Evolutionary conservation across 2,113 vertebrate genomes (phyloP).

Genomic region (Casuarius casuarius): DNA sequence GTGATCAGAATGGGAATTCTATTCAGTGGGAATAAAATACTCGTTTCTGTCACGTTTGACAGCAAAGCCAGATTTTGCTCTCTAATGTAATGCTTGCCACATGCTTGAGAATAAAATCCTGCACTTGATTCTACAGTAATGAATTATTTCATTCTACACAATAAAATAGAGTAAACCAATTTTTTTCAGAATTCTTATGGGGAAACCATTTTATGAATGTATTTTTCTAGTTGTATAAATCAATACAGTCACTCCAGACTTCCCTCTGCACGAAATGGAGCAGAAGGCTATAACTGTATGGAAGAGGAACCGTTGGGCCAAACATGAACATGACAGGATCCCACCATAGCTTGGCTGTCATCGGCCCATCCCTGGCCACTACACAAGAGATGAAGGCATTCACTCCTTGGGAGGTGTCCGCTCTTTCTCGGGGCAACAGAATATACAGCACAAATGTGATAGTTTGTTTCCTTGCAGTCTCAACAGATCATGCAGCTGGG

Average conservation of each 20-base stretch:
- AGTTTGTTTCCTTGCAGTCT: neutral
- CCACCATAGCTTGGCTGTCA: neutral
- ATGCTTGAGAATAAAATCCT: slow-evolving; percentile 44
- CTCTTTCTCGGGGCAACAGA: neutral
- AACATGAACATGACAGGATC: neutral
- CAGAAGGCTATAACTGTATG: neutral
- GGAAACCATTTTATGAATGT: slow-evolving; percentile 16
- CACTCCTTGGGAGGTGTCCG: neutral
- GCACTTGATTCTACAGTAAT: slow-evolving; percentile 31
- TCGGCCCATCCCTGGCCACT: neutral
- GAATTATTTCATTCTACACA: slow-evolving; percentile 46
- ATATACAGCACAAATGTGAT: neutral
- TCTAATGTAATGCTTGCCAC: slow-evolving; percentile 51
- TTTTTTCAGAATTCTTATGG: neutral
- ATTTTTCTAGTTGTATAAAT: slow-evolving; percentile 44
- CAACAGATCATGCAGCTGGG: neutral
- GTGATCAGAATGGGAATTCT: slow-evolving; percentile 49
- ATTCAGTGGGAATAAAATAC: slow-evolving; percentile 60
- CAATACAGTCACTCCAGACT: neutral
- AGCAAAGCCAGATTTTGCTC: slow-evolving; percentile 42
- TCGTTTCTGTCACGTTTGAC: slow-evolving; percentile 72
- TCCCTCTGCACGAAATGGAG: neutral
- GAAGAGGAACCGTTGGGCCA: neutral
- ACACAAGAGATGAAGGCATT: neutral
- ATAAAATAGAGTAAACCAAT: slow-evolving; percentile 18